Conservation (phyloP, 2,797 vertebrate species). For the Coregonus sp. region DNA sequence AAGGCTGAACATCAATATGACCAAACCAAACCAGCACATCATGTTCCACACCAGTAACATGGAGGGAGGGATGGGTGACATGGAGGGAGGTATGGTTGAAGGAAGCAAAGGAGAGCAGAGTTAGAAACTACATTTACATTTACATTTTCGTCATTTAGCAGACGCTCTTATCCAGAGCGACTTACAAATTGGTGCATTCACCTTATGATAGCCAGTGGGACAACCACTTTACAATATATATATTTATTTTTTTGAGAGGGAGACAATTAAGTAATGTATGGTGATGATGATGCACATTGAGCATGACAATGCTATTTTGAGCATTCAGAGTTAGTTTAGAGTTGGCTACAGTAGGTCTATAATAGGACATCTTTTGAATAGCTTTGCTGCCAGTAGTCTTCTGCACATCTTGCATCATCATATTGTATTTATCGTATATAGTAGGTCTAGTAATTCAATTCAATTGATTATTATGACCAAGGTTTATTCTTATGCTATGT, state of each 20-base stretch:
- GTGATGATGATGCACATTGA: background rate
- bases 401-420: background rate
- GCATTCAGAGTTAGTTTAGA: background rate
- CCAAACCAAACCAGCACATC: background rate
- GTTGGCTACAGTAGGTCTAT: background rate
- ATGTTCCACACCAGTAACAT: background rate
- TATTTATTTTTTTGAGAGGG: background rate
- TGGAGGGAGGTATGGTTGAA: background rate
- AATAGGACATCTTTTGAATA: background rate
- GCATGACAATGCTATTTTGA: background rate
- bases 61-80: background rate
- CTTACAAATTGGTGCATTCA: too few relatives aligned
- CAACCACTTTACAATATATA: too few relatives aligned
- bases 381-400: background rate
- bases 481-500: background rate
- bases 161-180: too few relatives aligned
- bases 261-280: background rate
- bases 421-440: background rate
- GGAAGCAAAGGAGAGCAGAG: background rate
- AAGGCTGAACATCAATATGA: background rate
- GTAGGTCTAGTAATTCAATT: background rate
- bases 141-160: too few relatives aligned
- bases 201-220: too few relatives aligned
- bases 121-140: background rate
- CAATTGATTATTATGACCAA: background rate